These are phyloP conservation scores for Gymnoscopelus braueri DNA, from an alignment of 2,797 vertebrate species.

Conservation along the genomic window DNA sequence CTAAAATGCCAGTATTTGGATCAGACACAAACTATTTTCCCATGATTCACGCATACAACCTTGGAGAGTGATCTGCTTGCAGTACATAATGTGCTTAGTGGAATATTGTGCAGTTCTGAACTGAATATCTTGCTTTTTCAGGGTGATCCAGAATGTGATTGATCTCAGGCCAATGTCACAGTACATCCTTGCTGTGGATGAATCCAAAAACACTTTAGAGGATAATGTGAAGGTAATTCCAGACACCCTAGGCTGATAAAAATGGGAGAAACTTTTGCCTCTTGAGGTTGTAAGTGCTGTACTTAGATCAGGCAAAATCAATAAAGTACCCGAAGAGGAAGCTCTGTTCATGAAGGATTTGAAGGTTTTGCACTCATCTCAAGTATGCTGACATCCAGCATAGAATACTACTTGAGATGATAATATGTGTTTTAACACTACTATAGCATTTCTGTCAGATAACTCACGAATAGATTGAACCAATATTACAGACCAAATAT, in stretches of 20 bases:
- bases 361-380: constrained; percentile 61
- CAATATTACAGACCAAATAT: too few relatives aligned
- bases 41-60: constrained; percentile 89
- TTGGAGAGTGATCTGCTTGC: constrained; percentile 81
- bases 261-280: constrained; percentile 1
- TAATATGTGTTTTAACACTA: too few relatives aligned
- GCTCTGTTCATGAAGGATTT: constrained; percentile 83
- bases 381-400: too few relatives aligned
- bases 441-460: too few relatives aligned
- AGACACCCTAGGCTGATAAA: too few relatives aligned
- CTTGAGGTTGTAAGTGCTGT: constrained; percentile 85
- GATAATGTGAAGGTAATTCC: constrained; percentile 85
- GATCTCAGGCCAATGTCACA: constrained; percentile 81
- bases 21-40: constrained; percentile 88
- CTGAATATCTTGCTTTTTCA: constrained; percentile 39
- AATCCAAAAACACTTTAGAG: constrained; percentile 83
- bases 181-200: constrained; percentile 88
- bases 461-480: too few relatives aligned
- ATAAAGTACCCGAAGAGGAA: constrained; percentile 80
- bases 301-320: constrained; percentile 85
- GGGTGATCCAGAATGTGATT: constrained; percentile 89
- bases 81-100: background rate
- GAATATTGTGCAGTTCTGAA: constrained; percentile 1
- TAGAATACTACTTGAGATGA: too few relatives aligned
- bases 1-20: constrained; percentile 87